phyloP scores from a whole-genome alignment of 2,888 invertebrate species.

The Acleris cristana region DNA sequence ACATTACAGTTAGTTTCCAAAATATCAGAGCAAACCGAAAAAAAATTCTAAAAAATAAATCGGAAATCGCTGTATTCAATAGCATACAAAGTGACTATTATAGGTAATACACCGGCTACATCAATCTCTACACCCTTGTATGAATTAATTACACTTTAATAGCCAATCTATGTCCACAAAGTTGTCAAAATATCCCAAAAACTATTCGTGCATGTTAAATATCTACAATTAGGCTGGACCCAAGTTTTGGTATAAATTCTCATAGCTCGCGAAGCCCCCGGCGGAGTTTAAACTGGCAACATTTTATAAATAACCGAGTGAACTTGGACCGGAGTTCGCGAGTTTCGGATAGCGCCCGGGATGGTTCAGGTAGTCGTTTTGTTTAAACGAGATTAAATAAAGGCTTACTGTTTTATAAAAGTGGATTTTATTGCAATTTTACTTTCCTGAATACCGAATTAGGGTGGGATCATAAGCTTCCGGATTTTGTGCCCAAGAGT shows the following conservation, averaged over 20 bases:
- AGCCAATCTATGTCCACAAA: too few relatives aligned
- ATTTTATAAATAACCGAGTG: conserved; percentile 46
- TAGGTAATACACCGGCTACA: neutral
- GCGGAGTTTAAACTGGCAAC: conserved; percentile 41
- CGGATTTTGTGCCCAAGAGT: too few relatives aligned
- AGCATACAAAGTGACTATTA: neutral
- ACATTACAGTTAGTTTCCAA: too few relatives aligned
- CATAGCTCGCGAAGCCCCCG: conserved; percentile 50
- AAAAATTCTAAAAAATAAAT: too few relatives aligned
- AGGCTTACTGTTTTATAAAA: conserved; percentile 14
- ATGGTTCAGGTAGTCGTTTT: conserved; percentile 23
- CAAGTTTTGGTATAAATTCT: conserved; percentile 37
- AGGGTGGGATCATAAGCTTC: too few relatives aligned
- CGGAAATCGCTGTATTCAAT: too few relatives aligned
- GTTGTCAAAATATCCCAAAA: neutral
- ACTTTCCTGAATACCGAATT: neutral
- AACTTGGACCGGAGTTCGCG: conserved; percentile 34
- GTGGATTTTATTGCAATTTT: conserved; percentile 10
- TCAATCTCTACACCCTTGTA: too few relatives aligned
- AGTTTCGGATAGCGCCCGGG: conserved; percentile 20
- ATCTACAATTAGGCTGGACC: conserved; percentile 16
- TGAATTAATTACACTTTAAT: too few relatives aligned
- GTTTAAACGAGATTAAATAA: conserved; percentile 25
- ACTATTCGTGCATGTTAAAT: conserved; percentile 18
- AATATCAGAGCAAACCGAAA: too few relatives aligned